A percentile compares a stretch with the other conserved stretches of the same genome.
Evolutionary conservation across 2,888 invertebrate genomes (phyloP).

Genomic region (Agonopterix arenella): DNA sequence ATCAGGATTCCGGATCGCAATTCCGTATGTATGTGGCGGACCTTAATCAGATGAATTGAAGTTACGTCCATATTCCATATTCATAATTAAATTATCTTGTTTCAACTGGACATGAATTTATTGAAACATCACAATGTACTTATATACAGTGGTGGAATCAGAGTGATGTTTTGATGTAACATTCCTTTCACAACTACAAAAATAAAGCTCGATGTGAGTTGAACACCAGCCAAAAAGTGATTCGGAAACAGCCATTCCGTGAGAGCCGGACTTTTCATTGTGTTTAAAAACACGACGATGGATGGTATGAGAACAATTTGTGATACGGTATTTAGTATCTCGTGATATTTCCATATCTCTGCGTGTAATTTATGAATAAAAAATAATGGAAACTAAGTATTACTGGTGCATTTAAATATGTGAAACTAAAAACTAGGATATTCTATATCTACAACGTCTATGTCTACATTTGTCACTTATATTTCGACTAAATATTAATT

Average conservation of each 20-base stretch:
- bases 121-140: not conserved
- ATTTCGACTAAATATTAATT: conserved; percentile 40
- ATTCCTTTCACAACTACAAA: conserved; percentile 24
- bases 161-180: conserved; percentile 23
- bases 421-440: conserved; percentile 19
- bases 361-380: not conserved
- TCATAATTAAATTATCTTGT: too few species aligned
- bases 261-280: conserved; percentile 21
- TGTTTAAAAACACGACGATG: conserved; percentile 16
- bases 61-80: not conserved
- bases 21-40: too few species aligned
- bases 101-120: too few species aligned
- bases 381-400: conserved; percentile 1
- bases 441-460: conserved; percentile 21
- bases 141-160: not conserved
- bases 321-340: conserved; percentile 2
- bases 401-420: conserved; percentile 1
- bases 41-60: too few species aligned
- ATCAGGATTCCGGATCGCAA: too few species aligned
- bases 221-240: conserved; percentile 38
- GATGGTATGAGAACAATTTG: conserved; percentile 7
- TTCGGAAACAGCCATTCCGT: conserved; percentile 23
- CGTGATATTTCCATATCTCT: conserved; percentile 1
- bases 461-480: conserved; percentile 25
- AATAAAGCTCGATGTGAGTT: conserved; percentile 28